Percentiles rank a stretch among this genome's conserved stretches.
Conservation (phyloP, 2,113 vertebrate species). For the Elanus axillaris region DNA sequence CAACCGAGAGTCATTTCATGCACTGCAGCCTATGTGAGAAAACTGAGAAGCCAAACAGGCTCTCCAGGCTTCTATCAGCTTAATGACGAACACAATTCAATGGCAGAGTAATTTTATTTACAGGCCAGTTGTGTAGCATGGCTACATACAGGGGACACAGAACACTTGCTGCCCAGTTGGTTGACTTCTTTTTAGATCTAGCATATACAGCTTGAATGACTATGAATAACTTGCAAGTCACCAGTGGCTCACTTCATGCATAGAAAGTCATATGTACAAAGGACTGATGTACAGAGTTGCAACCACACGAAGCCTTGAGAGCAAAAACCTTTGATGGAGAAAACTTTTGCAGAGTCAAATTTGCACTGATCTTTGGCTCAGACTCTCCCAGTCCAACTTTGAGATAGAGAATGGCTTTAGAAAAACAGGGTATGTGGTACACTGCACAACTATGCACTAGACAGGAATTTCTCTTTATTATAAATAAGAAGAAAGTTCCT, state of each 20-base stretch:
- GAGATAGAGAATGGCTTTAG: not conserved
- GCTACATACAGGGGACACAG: not conserved
- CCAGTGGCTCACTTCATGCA: not conserved
- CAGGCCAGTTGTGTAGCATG: not conserved
- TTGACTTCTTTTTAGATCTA: not conserved
- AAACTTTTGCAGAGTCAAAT: not conserved
- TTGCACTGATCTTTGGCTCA: not conserved
- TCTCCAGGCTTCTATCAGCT: not conserved
- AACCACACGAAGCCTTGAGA: not conserved
- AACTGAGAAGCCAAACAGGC: not conserved
- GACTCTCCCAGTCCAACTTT: not conserved
- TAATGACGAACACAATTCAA: not conserved
- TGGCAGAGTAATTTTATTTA: not conserved
- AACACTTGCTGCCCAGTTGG: not conserved
- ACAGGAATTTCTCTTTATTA: not conserved
- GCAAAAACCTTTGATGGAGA: not conserved
- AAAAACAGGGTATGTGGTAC: not conserved
- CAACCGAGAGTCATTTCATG: not conserved
- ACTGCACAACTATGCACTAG: not conserved
- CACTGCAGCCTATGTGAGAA: not conserved
- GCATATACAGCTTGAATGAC: not conserved
- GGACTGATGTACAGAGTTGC: not conserved
- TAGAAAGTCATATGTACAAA: not conserved
- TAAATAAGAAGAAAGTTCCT: not conserved
- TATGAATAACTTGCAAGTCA: not conserved